Conservation (phyloP, 2,888 invertebrate genomes). For the Zaprionus bogoriensis region DNA sequence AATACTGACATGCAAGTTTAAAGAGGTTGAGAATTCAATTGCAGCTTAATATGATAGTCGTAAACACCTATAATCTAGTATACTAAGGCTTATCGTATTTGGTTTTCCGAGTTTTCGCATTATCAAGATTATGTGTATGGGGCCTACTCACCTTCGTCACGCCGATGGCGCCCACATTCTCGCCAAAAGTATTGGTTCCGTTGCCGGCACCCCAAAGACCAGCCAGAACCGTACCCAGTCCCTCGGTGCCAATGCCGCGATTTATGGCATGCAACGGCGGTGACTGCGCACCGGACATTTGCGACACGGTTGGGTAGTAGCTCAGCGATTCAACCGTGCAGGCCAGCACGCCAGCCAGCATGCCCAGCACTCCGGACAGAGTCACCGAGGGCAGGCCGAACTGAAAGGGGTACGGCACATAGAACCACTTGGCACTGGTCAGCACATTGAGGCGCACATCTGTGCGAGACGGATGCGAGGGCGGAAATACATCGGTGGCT, state of each 20-base stretch:
- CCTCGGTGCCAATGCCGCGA: conserved; percentile 93
- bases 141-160: conserved; percentile 89
- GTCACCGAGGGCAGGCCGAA: conserved; percentile 90
- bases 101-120: too few species aligned
- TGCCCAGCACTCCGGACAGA: conserved; percentile 88
- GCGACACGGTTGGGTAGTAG: conserved; percentile 95
- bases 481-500: conserved; percentile 85
- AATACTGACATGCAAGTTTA: too few species aligned
- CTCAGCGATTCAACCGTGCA: conserved; percentile 93
- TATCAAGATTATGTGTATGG: too few species aligned
- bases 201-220: conserved; percentile 93
- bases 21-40: too few species aligned
- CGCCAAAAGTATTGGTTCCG: conserved; percentile 94
- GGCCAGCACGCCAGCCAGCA: conserved; percentile 90
- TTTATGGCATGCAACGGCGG: conserved; percentile 94
- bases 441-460: conserved; percentile 89
- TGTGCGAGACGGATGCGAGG: conserved; percentile 88
- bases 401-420: conserved; percentile 92
- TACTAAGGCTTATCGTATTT: too few species aligned
- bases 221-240: conserved; percentile 91
- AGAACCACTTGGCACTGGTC: conserved; percentile 90
- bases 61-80: too few species aligned
- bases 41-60: too few species aligned
- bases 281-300: conserved; percentile 91
- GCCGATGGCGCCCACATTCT: conserved; percentile 95